Conservation (phyloP, 2,888 invertebrate genomes). For the Oegoconia quadripuncta region DNA sequence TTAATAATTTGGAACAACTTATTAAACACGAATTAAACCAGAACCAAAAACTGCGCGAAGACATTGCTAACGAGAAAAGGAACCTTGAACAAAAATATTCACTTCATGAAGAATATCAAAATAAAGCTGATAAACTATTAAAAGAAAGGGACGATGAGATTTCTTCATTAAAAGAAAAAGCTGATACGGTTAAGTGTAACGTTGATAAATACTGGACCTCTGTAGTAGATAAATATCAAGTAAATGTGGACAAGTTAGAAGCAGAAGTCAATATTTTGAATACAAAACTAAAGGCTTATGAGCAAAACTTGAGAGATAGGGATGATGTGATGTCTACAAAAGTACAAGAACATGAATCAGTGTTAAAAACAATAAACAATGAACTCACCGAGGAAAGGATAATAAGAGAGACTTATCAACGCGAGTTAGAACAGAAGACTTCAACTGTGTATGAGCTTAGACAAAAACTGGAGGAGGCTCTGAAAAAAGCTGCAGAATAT, state of each 20-base stretch:
- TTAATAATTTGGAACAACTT: constrained; percentile 37
- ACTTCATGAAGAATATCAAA: constrained; percentile 44
- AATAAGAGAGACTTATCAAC: constrained; percentile 31
- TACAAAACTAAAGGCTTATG: neutral
- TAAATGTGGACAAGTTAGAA: constrained; percentile 16
- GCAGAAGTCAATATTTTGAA: constrained; percentile 31
- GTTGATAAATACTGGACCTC: constrained; percentile 2
- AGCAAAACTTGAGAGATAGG: constrained; percentile 10
- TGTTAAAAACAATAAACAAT: constrained; percentile 37
- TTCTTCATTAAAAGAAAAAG: constrained; percentile 15
- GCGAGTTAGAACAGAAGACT: constrained; percentile 30
- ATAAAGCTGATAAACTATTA: constrained; percentile 43
- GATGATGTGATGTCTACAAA: constrained; percentile 25
- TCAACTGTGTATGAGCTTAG: constrained; percentile 28
- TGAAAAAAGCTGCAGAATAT: constrained; percentile 29
- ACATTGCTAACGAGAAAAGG: constrained; percentile 34
- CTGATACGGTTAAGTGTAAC: neutral
- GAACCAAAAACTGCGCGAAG: constrained; percentile 32
- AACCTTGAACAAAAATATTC: constrained; percentile 40
- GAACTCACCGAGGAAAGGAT: constrained; percentile 41
- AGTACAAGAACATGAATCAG: constrained; percentile 35
- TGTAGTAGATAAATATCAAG: neutral
- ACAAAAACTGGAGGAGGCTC: constrained; percentile 30
- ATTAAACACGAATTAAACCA: constrained; percentile 36
- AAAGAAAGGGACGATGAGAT: constrained; percentile 43